Percentiles rank a stretch among this genome's conserved stretches.
These are phyloP conservation scores for Hesperia comma DNA, from an alignment of 2,888 invertebrate genomes.

Conservation along the genomic window DNA sequence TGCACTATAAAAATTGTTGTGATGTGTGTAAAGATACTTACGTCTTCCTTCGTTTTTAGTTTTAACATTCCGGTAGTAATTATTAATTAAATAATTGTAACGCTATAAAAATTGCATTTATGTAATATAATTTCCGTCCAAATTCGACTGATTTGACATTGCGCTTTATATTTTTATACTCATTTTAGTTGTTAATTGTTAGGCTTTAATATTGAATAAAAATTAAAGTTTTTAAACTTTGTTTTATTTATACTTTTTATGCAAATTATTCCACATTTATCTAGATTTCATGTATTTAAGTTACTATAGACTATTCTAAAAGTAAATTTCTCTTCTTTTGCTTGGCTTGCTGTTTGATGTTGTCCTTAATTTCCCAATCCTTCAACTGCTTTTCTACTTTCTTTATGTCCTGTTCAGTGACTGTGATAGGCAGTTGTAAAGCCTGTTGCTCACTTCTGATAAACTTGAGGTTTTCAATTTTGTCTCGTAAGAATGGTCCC, in stretches of 20 bases:
- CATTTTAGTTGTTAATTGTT: constrained; percentile 48
- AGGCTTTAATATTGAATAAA: constrained; percentile 55
- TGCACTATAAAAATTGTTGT: background rate
- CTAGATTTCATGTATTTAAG: background rate
- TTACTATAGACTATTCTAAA: constrained; percentile 48
- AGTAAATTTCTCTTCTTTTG: constrained; percentile 69
- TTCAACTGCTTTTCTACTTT: constrained; percentile 82
- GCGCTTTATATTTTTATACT: constrained; percentile 56
- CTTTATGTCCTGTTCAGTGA: constrained; percentile 87
- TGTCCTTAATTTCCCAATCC: constrained; percentile 72
- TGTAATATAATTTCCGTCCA: constrained; percentile 63
- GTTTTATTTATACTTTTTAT: constrained; percentile 24
- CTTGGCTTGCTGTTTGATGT: constrained; percentile 68
- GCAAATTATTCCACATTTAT: no score
- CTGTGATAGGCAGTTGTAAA: constrained; percentile 85
- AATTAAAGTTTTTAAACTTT: constrained; percentile 51
- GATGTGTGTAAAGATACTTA: constrained; percentile 21
- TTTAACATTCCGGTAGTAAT: constrained; percentile 29
- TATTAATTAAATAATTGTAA: constrained; percentile 27
- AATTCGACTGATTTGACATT: constrained; percentile 71
- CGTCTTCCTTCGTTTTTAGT: constrained; percentile 52
- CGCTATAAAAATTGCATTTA: constrained; percentile 39
- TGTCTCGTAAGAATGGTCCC: constrained; percentile 88
- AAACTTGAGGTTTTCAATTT: constrained; percentile 87
- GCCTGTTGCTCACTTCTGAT: constrained; percentile 90